Evolutionary conservation across 2,888 invertebrate species (phyloP), one percentile per base, ranked within the genome.

Genomic region (Aporophyla lueneburgensis): DNA sequence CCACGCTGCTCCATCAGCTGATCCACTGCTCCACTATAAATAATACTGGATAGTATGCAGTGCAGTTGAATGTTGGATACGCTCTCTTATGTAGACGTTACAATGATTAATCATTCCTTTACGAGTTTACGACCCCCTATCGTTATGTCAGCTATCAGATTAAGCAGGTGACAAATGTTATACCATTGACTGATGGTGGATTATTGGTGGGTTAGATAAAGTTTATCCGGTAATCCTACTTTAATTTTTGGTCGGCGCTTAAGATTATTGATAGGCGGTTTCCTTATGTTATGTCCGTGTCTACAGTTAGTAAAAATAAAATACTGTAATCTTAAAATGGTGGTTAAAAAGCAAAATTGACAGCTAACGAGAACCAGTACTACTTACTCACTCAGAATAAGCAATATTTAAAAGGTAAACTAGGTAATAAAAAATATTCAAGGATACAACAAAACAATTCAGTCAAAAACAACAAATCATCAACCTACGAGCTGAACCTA

Each of bases 1-100:
- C 84, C 83, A 85, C 84, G 86, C 85, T 87, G 85, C 83, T 85
- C 86, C 86, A 90, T 92, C 95, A 96, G 96, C 96, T 95, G 96
- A 95, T 95, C 91, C 91, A 94, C 96, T 96, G 96, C 94, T 94
- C 91, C 92, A 95, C 96, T 96, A 96, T 96, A 95, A 96, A 96
- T 96, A 96, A 95, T 96, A 93, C 91, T 90, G 92, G 94, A 95
- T 94, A 76, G 92, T 91, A 93, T 95, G 94, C 93, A 93, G 89
- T 33, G 33, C 33, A 33, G 33, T 33, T 33, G 33, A 33, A 33
- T 33, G 33, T 92, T 92, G 88, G 73, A 72, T 70, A 74, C 71
- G 72, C 68, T 71, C 63, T 65, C 56, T 24, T 49, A 49, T 59
- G 40, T 72, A 58, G 46, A 51, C 61, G 56, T 33, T 84, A 21